Conservation (phyloP, 2,888 invertebrate genomes). For the Platycheirus rosarum region DNA sequence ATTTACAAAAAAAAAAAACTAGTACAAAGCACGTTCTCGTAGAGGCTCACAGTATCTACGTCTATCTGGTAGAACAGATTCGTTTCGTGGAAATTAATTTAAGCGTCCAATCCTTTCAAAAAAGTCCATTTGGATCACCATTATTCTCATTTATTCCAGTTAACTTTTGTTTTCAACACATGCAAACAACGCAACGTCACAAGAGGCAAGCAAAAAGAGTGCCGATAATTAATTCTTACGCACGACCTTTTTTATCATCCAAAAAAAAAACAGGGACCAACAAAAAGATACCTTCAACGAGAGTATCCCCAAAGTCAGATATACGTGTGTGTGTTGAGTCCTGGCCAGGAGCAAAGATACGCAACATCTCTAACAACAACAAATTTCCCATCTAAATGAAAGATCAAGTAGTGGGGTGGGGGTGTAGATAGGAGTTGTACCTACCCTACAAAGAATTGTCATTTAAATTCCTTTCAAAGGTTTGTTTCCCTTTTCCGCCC, state of each 20-base stretch:
- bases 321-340: neutral
- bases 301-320: constrained; percentile 21
- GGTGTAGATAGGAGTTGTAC: neutral
- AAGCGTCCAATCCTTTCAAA: constrained; percentile 7
- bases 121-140: constrained; percentile 27
- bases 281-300: constrained; percentile 15
- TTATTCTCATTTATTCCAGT: constrained; percentile 30
- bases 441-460: constrained; percentile 57
- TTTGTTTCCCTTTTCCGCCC: constrained; percentile 1
- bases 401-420: constrained; percentile 8
- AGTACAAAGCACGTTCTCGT: constrained; percentile 53
- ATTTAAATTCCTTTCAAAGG: constrained; percentile 71
- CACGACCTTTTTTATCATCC: constrained; percentile 53
- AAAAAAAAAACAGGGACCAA: neutral
- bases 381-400: constrained; percentile 21
- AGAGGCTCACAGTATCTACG: no score
- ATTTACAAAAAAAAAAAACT: constrained; percentile 25
- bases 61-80: no score
- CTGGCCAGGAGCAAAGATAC: neutral
- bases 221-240: constrained; percentile 52
- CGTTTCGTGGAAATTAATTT: constrained; percentile 54
- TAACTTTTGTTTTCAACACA: constrained; percentile 7
- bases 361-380: constrained; percentile 29
- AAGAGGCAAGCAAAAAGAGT: constrained; percentile 9
- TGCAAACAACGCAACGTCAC: neutral